Base-by-base conservation (phyloP, 2,113 vertebrate species). In the Xyrauchen texanus region DNA sequence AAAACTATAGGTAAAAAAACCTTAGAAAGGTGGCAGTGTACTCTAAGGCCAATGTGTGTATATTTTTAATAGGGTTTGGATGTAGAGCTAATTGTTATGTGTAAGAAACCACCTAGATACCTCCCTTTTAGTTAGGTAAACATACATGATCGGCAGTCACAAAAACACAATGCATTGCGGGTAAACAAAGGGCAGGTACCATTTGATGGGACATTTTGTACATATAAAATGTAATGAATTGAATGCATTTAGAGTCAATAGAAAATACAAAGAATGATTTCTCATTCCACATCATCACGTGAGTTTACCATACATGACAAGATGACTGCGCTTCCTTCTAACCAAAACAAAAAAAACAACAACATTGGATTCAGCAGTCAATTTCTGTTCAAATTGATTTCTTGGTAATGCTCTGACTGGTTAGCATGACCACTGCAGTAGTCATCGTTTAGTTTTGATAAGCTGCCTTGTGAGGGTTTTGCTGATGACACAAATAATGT, bases 121-220 rank as follows among this genome's bases (percentile, higher is more conserved):
- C 49, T 61, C n/a, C n/a, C n/a, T n/a, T 46, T 63, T 8, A 58
- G 10, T n/a, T 34, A 58, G 47, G 51, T 68, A 63, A 68, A 80
- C 60, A 60, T 15, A 34, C 21, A 47, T 47, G 52, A 11, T 51
- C 58, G 66, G 21, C 68, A 72, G 21, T 13, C 12, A 47, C 0
- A 13, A 60, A 69, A 42, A 55, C 16, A 71, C 66, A 62, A 72
- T 11, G 73, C 10, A n/a, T 60, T 45, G 7, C 42, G 51, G 66
- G 66, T 58, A 71, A 83, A 80, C 58, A 67, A 3, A 47, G n/a
- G 61, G 77, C 45, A 79, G 61, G 60, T 52, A 65, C 16, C 34
- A 63, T 34, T 13, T 57, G 57, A 34, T 34, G 21, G 21, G 21
- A 34, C 21, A 34, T 34, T 34, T 34, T 34, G 21, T 34, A 34